Percentiles rank a stretch among this genome's conserved stretches.
These are phyloP conservation scores for Polymixis lichenea DNA, from an alignment of 2,888 invertebrate species.

Conservation along the genomic window DNA sequence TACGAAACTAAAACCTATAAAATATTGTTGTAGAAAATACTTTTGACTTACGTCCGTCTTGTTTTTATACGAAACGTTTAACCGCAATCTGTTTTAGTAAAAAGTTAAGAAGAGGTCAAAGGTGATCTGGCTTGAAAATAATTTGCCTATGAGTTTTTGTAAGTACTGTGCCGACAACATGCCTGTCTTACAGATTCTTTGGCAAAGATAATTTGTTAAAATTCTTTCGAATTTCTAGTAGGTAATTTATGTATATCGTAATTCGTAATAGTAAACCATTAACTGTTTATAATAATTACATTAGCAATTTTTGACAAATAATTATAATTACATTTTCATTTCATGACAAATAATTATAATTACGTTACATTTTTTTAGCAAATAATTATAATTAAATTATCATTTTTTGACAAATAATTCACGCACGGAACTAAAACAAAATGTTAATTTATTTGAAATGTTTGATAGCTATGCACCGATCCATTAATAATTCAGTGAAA, in stretches of 20 bases:
- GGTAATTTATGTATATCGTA: not conserved
- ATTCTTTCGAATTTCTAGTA: not conserved
- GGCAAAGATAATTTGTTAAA: not conserved
- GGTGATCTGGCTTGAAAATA: conserved; percentile 30
- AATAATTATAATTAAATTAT: not conserved
- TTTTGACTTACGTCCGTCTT: conserved; percentile 20
- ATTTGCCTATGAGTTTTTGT: conserved; percentile 35
- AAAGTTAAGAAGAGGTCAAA: conserved; percentile 24
- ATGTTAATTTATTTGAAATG: not conserved
- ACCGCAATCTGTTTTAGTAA: conserved; percentile 18
- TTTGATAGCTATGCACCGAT: not conserved
- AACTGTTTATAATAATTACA: not conserved
- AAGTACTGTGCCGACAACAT: not conserved
- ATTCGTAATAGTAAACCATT: not conserved
- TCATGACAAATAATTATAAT: too few species aligned
- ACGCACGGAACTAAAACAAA: not conserved
- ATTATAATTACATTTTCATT: too few species aligned
- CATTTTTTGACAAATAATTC: too few species aligned
- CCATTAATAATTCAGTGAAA: conserved; percentile 14
- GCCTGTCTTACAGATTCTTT: not conserved
- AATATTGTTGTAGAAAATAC: conserved; percentile 14
- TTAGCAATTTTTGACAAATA: too few species aligned
- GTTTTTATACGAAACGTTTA: conserved; percentile 13
- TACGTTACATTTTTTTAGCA: too few species aligned
- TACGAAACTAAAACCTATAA: not conserved